Base-by-base conservation (phyloP, 2,113 vertebrate species). In the Marmota flaviventris region DNA sequence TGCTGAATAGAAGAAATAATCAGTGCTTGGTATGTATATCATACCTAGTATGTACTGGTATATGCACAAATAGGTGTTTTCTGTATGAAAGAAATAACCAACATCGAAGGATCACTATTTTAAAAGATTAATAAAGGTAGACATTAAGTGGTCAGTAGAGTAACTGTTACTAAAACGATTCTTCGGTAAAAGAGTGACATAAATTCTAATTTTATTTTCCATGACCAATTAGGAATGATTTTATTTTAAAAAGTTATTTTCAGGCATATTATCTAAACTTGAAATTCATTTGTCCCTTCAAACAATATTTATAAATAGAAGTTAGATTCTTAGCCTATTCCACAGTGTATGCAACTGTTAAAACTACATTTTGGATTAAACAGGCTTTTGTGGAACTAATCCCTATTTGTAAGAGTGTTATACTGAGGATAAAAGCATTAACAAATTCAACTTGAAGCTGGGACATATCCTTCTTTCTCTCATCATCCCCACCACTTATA, bases 261-360 rank as follows among this genome's bases (percentile, higher is more conserved):
- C 65, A 65, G 48, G 34, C 9, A 32, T 25, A 42, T 67, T 85
- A 81, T 42, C 85, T 24, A 37, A 89, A 85, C 24, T 63, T 92
- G 22, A 22, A 76, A 53, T 96, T 39, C 6, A 37, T 53, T 81
- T 53, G 78, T 10, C 20, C 2, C 75, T 29, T 61, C 32, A 67
- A 89, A 78, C 42, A 78, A 93, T 85, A 92, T 32, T 51, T 75
- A 61, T 53, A 85, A 94, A 25, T n/a, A 85, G 17, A 75, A 95
- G 7, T 79, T 61, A 53, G 27, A 53, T 13, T 37, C 70, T 48
- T 45, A 37, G 69, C 7, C 18, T 78, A 16, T 61, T 95, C 37
- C 56, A 84, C 0, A 77, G 69, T 63, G 24, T 37, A 73, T 67
- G 17, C 39, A 88, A 73, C 25, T 75, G 18, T 61, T 75, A 42